These are phyloP conservation scores for Volucella zonaria DNA, from an alignment of 2,888 invertebrate species.

Conservation along the genomic window DNA sequence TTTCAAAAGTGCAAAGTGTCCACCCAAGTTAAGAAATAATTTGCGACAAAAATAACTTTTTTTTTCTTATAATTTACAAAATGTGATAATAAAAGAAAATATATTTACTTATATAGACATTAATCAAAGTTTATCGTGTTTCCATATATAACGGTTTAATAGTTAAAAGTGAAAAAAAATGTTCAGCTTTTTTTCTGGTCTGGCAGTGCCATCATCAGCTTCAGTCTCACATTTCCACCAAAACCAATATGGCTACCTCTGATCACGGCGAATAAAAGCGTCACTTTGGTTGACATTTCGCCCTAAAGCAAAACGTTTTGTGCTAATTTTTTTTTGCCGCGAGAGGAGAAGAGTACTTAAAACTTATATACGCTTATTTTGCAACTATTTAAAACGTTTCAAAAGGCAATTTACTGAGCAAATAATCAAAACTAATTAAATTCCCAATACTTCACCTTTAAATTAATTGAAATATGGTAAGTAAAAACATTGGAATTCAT, in stretches of 20 bases:
- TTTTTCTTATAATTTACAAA: no score
- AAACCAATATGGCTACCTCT: slow-evolving; percentile 24
- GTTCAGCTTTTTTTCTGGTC: background rate
- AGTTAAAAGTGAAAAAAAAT: no score
- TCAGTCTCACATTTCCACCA: background rate
- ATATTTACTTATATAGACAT: no score
- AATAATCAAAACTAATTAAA: slow-evolving; percentile 38
- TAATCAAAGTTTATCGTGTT: no score
- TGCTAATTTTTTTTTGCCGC: slow-evolving; percentile 65
- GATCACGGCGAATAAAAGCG: slow-evolving; percentile 35
- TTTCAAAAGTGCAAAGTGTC: no score
- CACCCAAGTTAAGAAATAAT: no score
- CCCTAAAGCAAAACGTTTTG: slow-evolving; percentile 3
- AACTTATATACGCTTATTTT: slow-evolving; percentile 49
- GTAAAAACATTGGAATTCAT: slow-evolving; percentile 7
- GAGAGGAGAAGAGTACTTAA: slow-evolving; percentile 24
- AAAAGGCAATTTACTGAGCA: background rate
- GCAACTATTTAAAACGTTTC: slow-evolving; percentile 31
- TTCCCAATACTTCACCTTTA: background rate
- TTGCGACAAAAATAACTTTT: no score
- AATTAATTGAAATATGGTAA: slow-evolving; percentile 56
- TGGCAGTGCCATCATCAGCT: slow-evolving; percentile 2
- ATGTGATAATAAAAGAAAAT: no score
- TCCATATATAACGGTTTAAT: no score
- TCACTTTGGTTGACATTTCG: slow-evolving; percentile 58